These are phyloP conservation scores for Ceratina australensis DNA, from an alignment of 1,140 invertebrate genomes.

Conservation along the genomic window DNA sequence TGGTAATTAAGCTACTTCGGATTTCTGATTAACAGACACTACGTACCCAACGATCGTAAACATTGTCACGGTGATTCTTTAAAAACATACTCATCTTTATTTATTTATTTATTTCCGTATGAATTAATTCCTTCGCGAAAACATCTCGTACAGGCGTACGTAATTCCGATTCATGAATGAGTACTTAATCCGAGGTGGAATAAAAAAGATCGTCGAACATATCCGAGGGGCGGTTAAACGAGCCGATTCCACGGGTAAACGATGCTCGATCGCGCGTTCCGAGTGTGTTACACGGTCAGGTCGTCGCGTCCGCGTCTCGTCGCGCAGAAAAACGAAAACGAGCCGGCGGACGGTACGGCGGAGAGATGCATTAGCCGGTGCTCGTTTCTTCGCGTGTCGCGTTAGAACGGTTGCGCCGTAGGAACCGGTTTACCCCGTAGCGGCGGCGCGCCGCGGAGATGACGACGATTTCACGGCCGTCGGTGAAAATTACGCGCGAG, in stretches of 20 bases:
- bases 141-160: too few species aligned
- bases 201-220: background rate
- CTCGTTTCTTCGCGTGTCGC: slow-evolving; percentile 9
- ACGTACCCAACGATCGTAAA: too few species aligned
- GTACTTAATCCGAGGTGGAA: background rate
- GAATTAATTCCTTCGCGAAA: too few species aligned
- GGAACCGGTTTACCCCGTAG: slow-evolving; percentile 58
- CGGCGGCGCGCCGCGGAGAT: slow-evolving; percentile 6
- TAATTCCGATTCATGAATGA: background rate
- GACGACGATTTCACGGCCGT: slow-evolving; percentile 65
- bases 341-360: background rate
- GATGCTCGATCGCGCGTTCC: slow-evolving; percentile 18
- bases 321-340: slow-evolving; percentile 36
- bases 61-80: too few species aligned
- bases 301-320: background rate
- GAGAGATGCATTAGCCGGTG: slow-evolving; percentile 10
- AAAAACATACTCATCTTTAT: too few species aligned
- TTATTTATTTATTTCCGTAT: too few species aligned
- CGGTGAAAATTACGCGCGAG: slow-evolving; percentile 61
- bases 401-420: background rate
- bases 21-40: too few species aligned
- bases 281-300: slow-evolving; percentile 13
- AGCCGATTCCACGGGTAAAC: background rate
- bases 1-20: too few species aligned
- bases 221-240: slow-evolving; percentile 8